Evolutionary conservation across 2,797 vertebrate genomes (phyloP).

Genomic region (Manis javanica): DNA sequence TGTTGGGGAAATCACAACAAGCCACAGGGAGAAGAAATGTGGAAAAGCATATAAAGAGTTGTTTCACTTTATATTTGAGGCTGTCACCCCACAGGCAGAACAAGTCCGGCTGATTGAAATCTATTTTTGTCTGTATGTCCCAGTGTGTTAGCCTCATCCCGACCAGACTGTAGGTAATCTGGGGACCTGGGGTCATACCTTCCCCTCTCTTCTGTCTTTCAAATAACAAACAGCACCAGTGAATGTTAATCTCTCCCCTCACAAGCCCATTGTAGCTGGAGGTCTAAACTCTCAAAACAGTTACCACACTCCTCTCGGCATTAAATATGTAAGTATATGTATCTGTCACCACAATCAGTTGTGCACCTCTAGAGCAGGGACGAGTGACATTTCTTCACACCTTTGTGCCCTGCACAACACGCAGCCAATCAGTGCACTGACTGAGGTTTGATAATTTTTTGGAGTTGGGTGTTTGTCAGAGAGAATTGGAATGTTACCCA

Average conservation of each 20-base stretch:
- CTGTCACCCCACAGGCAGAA: slow-evolving; percentile 38
- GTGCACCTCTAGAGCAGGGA: not conserved
- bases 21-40: slow-evolving; percentile 13
- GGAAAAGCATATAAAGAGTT: not conserved
- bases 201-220: not conserved
- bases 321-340: not conserved
- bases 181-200: not conserved
- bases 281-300: not conserved
- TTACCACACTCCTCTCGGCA: not conserved
- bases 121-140: not conserved
- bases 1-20: not conserved
- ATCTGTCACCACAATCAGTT: not conserved
- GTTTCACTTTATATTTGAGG: not conserved
- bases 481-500: not conserved
- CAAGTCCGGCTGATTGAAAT: slow-evolving; percentile 6
- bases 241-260: not conserved
- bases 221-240: not conserved
- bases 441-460: not conserved
- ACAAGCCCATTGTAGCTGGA: not conserved
- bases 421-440: not conserved
- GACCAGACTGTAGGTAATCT: not conserved
- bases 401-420: not conserved
- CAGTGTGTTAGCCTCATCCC: not conserved
- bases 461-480: not conserved
- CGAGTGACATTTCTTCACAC: not conserved